Conservation (phyloP, 2,797 vertebrate genomes). For the Apogon talboti region DNA sequence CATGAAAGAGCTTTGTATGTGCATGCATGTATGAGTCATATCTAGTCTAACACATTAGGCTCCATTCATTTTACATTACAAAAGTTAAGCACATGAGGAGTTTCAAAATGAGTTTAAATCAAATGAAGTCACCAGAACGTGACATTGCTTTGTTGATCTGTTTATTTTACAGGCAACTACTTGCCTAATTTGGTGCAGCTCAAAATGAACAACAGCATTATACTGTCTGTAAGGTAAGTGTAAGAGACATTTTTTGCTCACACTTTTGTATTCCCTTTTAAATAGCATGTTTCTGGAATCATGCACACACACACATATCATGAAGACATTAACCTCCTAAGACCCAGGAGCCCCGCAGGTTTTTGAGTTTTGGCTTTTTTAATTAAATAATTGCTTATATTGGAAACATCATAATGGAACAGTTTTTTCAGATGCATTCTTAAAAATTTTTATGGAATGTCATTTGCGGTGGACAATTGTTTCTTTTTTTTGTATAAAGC, state of each 20-base stretch:
- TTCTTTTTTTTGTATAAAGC: too few relatives aligned
- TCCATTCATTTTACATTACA: slow-evolving; percentile 14
- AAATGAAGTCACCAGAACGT: slow-evolving; percentile 16
- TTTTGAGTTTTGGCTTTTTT: too few relatives aligned
- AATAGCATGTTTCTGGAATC: neutral
- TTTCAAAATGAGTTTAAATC: slow-evolving; percentile 26
- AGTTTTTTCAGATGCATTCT: too few relatives aligned
- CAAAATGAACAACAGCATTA: slow-evolving; percentile 92
- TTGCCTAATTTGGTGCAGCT: slow-evolving; percentile 90
- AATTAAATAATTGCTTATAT: too few relatives aligned
- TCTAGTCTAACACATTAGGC: neutral
- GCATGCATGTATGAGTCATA: slow-evolving; percentile 51
- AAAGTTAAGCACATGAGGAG: slow-evolving; percentile 22
- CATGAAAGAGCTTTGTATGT: slow-evolving; percentile 38
- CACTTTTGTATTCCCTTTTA: slow-evolving; percentile 11
- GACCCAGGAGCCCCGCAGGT: too few relatives aligned
- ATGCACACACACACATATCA: neutral
- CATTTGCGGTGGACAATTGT: too few relatives aligned
- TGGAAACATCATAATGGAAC: too few relatives aligned
- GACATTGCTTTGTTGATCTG: slow-evolving; percentile 52
- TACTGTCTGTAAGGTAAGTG: slow-evolving; percentile 91
- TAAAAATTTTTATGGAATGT: too few relatives aligned
- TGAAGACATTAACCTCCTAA: too few relatives aligned
- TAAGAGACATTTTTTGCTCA: slow-evolving; percentile 34
- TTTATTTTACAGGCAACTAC: slow-evolving; percentile 84